A percentile compares a stretch with the other conserved stretches of the same genome.
These are phyloP conservation scores for Myiagra hebetior DNA, from an alignment of 2,113 vertebrate genomes.

Conservation along the genomic window DNA sequence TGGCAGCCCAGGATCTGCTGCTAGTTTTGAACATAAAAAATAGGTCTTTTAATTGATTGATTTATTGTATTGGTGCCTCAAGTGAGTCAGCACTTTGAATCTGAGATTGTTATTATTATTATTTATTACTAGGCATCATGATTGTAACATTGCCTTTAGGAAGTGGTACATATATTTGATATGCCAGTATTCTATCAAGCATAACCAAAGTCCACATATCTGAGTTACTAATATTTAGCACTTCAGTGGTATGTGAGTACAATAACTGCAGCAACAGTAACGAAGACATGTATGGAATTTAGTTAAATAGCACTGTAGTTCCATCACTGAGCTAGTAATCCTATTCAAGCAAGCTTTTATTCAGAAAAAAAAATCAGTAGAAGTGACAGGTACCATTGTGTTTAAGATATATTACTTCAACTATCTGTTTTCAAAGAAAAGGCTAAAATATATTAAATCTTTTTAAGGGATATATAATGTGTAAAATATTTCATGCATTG, in stretches of 20 bases:
- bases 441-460: neutral
- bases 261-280: constrained; percentile 36
- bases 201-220: constrained; percentile 64
- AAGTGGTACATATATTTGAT: constrained; percentile 50
- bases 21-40: neutral
- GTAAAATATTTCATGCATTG: constrained; percentile 37
- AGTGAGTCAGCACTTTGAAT: constrained; percentile 57
- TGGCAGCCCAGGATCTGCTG: neutral
- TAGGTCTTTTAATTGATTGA: neutral
- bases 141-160: constrained; percentile 64
- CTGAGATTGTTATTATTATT: constrained; percentile 18
- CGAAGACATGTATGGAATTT: neutral
- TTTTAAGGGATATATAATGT: neutral
- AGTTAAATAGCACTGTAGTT: constrained; percentile 44
- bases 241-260: constrained; percentile 47
- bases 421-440: neutral
- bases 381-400: constrained; percentile 22
- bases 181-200: constrained; percentile 55
- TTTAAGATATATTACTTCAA: constrained; percentile 9
- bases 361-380: neutral
- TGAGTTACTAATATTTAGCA: constrained; percentile 51
- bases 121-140: constrained; percentile 54
- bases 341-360: constrained; percentile 28
- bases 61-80: constrained; percentile 50
- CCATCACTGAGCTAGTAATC: constrained; percentile 39